phyloP scores from a whole-genome alignment of 2,888 invertebrate genomes.

The Glyphotaelius pellucidus region DNA sequence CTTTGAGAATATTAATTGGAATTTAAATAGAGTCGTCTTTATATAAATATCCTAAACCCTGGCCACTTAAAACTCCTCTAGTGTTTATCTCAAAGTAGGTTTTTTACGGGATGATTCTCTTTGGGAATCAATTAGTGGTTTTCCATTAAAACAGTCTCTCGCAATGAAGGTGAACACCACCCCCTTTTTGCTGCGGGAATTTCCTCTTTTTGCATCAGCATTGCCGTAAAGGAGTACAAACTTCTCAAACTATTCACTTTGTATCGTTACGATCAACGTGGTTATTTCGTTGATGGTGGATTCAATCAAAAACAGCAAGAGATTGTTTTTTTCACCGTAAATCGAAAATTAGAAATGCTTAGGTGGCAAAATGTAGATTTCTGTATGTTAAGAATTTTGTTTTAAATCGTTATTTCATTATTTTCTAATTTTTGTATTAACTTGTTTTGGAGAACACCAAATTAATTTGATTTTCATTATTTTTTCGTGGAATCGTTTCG shows the following conservation, averaged over 20 bases:
- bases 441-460: too few species aligned
- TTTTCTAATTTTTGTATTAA: too few species aligned
- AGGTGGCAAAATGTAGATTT: too few species aligned
- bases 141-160: conserved; percentile 53
- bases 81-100: background rate
- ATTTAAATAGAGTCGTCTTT: conserved; percentile 28
- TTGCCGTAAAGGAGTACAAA: background rate
- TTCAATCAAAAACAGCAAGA: background rate
- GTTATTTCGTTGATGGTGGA: background rate
- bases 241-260: background rate
- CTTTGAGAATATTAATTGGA: conserved; percentile 36
- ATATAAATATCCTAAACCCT: conserved; percentile 28
- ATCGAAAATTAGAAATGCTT: too few species aligned
- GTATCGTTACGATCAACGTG: background rate
- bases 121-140: conserved; percentile 60
- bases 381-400: too few species aligned
- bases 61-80: conserved; percentile 41
- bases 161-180: background rate
- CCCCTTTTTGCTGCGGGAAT: background rate
- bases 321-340: background rate
- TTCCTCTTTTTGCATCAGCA: background rate
- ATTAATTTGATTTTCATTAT: too few species aligned
- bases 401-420: too few species aligned
- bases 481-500: too few species aligned
- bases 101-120: conserved; percentile 32